A percentile compares a stretch with the other conserved stretches of the same genome.
These are phyloP conservation scores for Perithous albicinctus DNA, from an alignment of 2,888 invertebrate genomes.

Conservation along the genomic window DNA sequence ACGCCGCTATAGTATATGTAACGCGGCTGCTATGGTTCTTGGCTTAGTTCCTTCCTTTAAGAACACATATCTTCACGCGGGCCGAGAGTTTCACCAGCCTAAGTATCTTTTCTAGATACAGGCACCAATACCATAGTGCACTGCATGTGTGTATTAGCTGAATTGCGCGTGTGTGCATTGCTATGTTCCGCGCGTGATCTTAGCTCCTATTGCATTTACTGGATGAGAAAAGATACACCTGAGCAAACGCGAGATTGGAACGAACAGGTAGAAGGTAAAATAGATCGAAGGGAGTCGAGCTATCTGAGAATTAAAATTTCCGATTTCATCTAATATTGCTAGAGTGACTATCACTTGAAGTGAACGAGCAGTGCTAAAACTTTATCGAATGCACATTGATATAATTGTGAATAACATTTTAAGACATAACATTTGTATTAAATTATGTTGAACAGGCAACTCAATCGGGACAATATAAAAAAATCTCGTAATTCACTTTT, in stretches of 20 bases:
- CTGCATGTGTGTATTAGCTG: constrained; percentile 1
- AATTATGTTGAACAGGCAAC: too few species aligned
- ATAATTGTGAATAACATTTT: neutral
- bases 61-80: constrained; percentile 40
- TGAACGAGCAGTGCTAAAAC: neutral
- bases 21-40: constrained; percentile 23
- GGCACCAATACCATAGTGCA: neutral
- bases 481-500: too few species aligned
- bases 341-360: neutral
- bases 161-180: neutral
- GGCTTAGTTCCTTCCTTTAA: constrained; percentile 16
- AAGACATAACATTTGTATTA: too few species aligned
- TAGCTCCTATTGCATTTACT: constrained; percentile 23
- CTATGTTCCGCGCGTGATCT: constrained; percentile 30
- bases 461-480: too few species aligned
- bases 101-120: constrained; percentile 50
- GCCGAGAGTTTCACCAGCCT: constrained; percentile 41
- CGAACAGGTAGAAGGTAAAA: neutral
- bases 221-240: constrained; percentile 14
- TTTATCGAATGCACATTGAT: neutral
- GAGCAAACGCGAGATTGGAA: constrained; percentile 10
- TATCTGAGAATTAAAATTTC: neutral
- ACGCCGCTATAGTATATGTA: neutral
- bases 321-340: neutral
- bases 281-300: neutral